These are phyloP conservation scores for Acholoe squamosa DNA, from an alignment of 2,888 invertebrate genomes.

Conservation along the genomic window DNA sequence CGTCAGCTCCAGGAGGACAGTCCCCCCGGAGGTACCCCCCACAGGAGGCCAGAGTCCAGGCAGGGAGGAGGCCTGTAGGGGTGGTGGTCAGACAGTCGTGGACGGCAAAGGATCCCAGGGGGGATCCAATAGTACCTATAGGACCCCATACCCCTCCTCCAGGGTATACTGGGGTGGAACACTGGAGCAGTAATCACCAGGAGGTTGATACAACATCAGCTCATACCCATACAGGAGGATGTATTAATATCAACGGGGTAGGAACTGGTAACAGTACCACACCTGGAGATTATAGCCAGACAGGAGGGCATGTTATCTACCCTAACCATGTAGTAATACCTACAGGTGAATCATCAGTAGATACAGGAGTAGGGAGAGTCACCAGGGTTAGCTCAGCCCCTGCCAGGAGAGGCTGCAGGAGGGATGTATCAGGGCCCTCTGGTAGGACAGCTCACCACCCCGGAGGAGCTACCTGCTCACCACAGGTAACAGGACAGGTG, in stretches of 20 bases:
- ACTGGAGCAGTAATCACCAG: background rate
- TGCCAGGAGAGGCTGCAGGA: background rate
- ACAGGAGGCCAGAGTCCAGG: background rate
- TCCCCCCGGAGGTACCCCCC: background rate
- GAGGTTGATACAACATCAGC: background rate
- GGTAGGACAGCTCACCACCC: background rate
- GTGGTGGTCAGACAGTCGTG: background rate
- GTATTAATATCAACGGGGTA: background rate
- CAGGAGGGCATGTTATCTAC: background rate
- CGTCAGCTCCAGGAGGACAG: no score
- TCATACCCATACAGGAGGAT: background rate
- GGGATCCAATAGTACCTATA: background rate
- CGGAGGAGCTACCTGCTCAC: background rate
- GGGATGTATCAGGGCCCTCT: background rate
- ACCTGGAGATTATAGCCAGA: background rate
- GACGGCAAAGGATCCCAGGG: background rate
- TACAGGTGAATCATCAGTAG: background rate
- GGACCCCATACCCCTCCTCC: background rate
- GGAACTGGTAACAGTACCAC: background rate
- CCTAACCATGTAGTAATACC: background rate
- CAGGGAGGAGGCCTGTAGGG: background rate
- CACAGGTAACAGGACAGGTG: background rate
- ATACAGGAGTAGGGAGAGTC: background rate
- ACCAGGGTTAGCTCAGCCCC: conserved; percentile 17
- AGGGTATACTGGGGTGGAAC: background rate